Conservation (phyloP, 2,797 vertebrate genomes). For the Gouania willdenowi region DNA sequence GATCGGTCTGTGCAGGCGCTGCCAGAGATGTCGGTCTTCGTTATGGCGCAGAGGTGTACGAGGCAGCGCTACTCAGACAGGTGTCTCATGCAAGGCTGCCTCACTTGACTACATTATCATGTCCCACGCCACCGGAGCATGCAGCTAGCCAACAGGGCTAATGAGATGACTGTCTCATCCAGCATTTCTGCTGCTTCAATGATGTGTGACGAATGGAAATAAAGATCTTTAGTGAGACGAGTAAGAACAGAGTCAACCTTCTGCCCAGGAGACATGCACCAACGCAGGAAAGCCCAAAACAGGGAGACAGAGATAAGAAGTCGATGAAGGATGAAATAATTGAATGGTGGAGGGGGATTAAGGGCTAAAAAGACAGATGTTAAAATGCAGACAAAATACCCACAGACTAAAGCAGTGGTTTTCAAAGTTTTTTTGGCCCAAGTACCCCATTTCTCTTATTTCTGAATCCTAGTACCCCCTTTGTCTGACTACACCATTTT, state of each 20-base stretch:
- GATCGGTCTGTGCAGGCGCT: constrained; percentile 29
- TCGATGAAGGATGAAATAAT: constrained; percentile 16
- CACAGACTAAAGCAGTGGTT: too few species aligned
- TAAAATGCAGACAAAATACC: too few species aligned
- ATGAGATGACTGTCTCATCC: constrained; percentile 24
- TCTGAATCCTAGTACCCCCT: too few species aligned
- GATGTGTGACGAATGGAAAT: constrained; percentile 19
- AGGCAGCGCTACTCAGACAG: constrained; percentile 23
- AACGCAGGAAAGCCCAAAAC: neutral
- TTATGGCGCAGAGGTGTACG: constrained; percentile 23
- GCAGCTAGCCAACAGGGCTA: constrained; percentile 6
- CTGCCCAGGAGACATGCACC: constrained; percentile 5
- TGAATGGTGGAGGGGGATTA: constrained; percentile 10
- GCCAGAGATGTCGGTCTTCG: constrained; percentile 42
- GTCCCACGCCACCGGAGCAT: constrained; percentile 1
- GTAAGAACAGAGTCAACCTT: neutral
- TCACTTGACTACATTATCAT: constrained; percentile 31
- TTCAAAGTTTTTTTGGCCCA: too few species aligned
- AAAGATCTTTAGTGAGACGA: constrained; percentile 5
- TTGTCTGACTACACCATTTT: too few species aligned
- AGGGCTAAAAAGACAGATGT: constrained; percentile 13
- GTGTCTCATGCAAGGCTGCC: constrained; percentile 35
- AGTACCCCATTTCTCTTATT: too few species aligned
- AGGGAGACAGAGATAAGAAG: constrained; percentile 15
- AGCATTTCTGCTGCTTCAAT: constrained; percentile 9